Evolutionary conservation across 37 sponge, comb jelly and placozoan species (phyloP), one percentile per base, ranked within the genome.

Genomic region (Tethya wilhelma): DNA sequence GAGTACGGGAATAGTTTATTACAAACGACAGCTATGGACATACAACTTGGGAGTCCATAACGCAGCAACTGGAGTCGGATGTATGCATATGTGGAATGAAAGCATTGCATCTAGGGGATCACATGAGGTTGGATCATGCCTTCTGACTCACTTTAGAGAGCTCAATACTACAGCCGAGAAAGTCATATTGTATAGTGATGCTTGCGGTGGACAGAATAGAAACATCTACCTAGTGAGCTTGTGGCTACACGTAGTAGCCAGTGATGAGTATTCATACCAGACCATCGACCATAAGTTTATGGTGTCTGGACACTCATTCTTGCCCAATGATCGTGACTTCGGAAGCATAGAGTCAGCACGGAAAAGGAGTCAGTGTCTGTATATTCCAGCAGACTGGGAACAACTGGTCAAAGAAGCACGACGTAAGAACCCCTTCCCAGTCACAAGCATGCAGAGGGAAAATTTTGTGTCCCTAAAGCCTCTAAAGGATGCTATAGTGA

Each of bases 251-350:
- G 38, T 79, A 2, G 73, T 82, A 2, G 73, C 63, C 26, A 71
- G 73, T 37, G 38, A 17, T 62, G 65, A 69, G 4, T 59, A 56
- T 33, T 39, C 73, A 40, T 72, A 60, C 43, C 9, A 42, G 14
- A 22, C 26, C 34, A 69, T 72, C 12, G 83, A 82, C 32, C 83
- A 82, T 2, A 82, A 82, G 37, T 82, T 82, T 34, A 73, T 82
- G 83, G 17, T 62, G 20, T 22, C 23, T 7, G 83, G 83, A 26
- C 83, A 82, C 44, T 73, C 83, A 1, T 82, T 73, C 34, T 66
- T 73, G 2, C 83, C 83, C 6, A 82, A 72, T 73, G 83, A 82
- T 22, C 17, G 77, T 20, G 77, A 77, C 37, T 77, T 77, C 33
- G 74, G 83, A 1, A 56, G 59, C 39, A 69, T 80, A 23, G 81